Evolutionary conservation across 2,888 invertebrate genomes (phyloP).

Genomic region (Suillia variegata): DNA sequence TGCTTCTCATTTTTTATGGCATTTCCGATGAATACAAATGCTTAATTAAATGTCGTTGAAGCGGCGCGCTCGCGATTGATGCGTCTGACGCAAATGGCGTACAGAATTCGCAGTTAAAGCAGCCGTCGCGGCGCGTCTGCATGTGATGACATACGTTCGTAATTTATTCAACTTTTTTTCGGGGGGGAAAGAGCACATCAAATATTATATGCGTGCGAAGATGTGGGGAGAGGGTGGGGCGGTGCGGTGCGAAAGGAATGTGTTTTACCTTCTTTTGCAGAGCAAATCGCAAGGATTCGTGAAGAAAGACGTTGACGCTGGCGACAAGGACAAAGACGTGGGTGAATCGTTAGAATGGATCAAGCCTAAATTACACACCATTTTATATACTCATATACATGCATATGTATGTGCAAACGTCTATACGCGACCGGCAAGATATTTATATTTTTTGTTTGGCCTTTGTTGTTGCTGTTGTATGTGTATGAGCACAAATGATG

Average conservation of each 20-base stretch:
- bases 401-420: constrained; percentile 46
- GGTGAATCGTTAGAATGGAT: background rate
- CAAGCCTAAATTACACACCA: constrained; percentile 7
- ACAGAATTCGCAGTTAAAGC: constrained; percentile 9
- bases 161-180: constrained; percentile 48
- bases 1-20: constrained; percentile 43
- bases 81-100: constrained; percentile 11
- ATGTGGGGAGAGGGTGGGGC: constrained; percentile 15
- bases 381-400: constrained; percentile 18
- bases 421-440: constrained; percentile 49
- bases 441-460: constrained; percentile 45
- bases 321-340: no score
- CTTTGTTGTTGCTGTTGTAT: no score
- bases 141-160: constrained; percentile 53
- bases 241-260: no score
- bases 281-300: no score
- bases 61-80: constrained; percentile 22
- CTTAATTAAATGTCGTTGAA: constrained; percentile 52
- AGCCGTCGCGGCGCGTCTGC: no score
- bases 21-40: constrained; percentile 57
- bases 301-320: no score
- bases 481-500: constrained; percentile 51
- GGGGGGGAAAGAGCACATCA: no score
- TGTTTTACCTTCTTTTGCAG: no score
- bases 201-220: constrained; percentile 24